Percentiles rank a stretch among this genome's conserved stretches.
phyloP scores from a whole-genome alignment of 2,888 invertebrate genomes.

The Drosophila borborema region DNA sequence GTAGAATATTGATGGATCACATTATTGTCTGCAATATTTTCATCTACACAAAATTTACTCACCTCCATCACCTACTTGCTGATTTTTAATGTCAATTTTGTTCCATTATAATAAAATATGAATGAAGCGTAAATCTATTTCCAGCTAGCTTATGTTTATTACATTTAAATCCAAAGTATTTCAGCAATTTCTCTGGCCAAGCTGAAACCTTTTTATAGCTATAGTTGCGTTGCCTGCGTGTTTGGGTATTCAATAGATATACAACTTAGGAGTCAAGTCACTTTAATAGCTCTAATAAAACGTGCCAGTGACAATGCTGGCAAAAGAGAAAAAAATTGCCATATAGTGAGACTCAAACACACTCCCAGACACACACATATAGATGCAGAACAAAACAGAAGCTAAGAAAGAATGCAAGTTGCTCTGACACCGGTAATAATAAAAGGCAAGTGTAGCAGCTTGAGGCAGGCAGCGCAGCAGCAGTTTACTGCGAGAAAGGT shows the following conservation, averaged over 20 bases:
- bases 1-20: too few relatives aligned
- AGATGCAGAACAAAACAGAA: constrained; percentile 4
- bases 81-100: background rate
- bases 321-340: constrained; percentile 10
- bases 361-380: constrained; percentile 19
- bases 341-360: background rate
- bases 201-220: background rate
- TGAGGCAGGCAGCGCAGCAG: constrained; percentile 19
- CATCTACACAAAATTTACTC: background rate
- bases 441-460: constrained; percentile 38
- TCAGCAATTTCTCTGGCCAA: background rate
- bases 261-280: constrained; percentile 31
- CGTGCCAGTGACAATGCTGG: constrained; percentile 55
- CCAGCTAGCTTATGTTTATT: background rate
- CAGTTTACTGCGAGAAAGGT: background rate
- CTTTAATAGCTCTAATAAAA: constrained; percentile 70
- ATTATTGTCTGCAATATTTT: background rate
- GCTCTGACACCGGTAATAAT: constrained; percentile 22
- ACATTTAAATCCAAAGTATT: background rate
- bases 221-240: background rate
- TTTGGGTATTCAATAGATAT: constrained; percentile 12
- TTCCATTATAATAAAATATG: background rate
- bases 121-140: background rate
- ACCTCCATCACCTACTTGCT: background rate
- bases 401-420: constrained; percentile 22